These are phyloP conservation scores for Macrotis lagotis DNA, from an alignment of 2,113 vertebrate species.

Conservation along the genomic window DNA sequence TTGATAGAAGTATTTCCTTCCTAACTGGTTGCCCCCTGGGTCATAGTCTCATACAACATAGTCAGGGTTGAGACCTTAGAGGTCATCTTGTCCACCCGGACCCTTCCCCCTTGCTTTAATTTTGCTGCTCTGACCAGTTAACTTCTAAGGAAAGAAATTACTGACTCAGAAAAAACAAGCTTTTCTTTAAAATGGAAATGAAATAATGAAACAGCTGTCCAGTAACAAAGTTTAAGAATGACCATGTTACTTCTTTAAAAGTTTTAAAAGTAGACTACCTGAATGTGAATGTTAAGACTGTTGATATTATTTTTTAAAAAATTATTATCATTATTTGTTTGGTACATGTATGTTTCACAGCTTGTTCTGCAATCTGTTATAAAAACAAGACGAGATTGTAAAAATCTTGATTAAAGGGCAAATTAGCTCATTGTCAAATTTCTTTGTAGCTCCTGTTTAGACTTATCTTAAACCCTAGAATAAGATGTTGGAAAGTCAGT, in stretches of 20 bases:
- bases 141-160: slow-evolving; percentile 74
- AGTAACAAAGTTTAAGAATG: slow-evolving; percentile 64
- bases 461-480: not conserved
- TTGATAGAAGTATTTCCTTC: not conserved
- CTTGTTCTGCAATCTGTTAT: slow-evolving; percentile 52
- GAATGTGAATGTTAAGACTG: slow-evolving; percentile 50
- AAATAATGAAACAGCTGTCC: slow-evolving; percentile 75
- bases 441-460: slow-evolving; percentile 15
- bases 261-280: slow-evolving; percentile 80
- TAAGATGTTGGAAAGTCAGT: not conserved
- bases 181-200: slow-evolving; percentile 76
- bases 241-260: slow-evolving; percentile 73
- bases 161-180: slow-evolving; percentile 72
- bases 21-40: not conserved
- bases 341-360: slow-evolving; percentile 50
- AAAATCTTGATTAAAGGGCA: slow-evolving; percentile 43
- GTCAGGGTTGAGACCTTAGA: not conserved
- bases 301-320: slow-evolving; percentile 70
- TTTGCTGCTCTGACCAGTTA: slow-evolving; percentile 73
- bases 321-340: slow-evolving; percentile 59
- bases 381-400: slow-evolving; percentile 48
- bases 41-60: not conserved
- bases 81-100: not conserved
- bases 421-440: not conserved
- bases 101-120: not conserved